Evolutionary conservation across 2,888 invertebrate genomes (phyloP).

Genomic region (Protophormia terraenovae): DNA sequence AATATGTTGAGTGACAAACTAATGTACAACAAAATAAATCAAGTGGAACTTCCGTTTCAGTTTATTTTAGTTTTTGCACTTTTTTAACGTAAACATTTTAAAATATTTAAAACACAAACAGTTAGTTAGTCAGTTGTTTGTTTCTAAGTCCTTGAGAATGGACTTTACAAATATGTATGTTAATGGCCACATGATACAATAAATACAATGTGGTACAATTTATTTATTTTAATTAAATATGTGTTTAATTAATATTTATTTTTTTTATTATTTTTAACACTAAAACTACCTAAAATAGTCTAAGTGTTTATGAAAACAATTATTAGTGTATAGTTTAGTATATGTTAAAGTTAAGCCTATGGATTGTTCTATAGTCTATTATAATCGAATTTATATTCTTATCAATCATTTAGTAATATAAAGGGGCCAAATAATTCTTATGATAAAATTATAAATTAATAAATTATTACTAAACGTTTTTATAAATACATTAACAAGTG

Average conservation of each 20-base stretch:
- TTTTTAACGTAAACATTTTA: background rate
- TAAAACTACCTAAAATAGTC: background rate
- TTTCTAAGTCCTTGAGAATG: conserved; percentile 42
- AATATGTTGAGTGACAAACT: conserved; percentile 35
- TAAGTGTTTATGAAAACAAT: too few species aligned
- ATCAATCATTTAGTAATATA: too few species aligned
- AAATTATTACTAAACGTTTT: too few species aligned
- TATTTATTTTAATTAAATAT: background rate
- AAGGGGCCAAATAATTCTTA: too few species aligned
- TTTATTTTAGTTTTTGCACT: background rate
- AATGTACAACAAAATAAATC: conserved; percentile 22
- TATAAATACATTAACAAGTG: too few species aligned
- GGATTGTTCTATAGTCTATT: too few species aligned
- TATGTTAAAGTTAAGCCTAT: too few species aligned
- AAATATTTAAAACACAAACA: background rate
- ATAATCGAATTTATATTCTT: too few species aligned
- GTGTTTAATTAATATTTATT: background rate
- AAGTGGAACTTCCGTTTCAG: conserved; percentile 40
- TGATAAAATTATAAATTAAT: too few species aligned
- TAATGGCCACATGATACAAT: background rate
- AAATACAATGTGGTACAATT: conserved; percentile 18
- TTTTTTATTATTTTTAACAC: background rate
- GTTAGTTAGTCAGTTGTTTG: background rate
- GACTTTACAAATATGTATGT: conserved; percentile 16
- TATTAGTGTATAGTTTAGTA: too few species aligned